phyloP scores from a whole-genome alignment of 2,888 invertebrate genomes.

The Drosophila planitibia region DNA sequence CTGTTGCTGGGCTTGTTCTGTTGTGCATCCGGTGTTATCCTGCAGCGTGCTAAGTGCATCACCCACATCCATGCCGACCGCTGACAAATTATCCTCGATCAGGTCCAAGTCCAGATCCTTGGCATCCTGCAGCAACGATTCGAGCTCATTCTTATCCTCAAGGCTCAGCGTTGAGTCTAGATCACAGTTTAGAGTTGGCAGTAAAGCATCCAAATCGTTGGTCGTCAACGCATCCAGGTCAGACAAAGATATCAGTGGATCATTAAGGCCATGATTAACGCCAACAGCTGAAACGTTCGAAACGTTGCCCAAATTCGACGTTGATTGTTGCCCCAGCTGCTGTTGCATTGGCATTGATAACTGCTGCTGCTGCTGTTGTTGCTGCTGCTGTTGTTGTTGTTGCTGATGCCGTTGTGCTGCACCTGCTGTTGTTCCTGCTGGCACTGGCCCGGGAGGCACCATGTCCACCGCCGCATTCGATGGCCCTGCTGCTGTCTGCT shows the following conservation, averaged over 20 bases:
- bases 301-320: slow-evolving; percentile 26
- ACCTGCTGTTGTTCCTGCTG: slow-evolving; percentile 54
- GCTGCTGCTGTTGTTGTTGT: slow-evolving; percentile 30
- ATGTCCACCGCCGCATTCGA: slow-evolving; percentile 32
- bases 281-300: slow-evolving; percentile 24
- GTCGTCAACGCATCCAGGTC: slow-evolving; percentile 84
- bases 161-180: slow-evolving; percentile 85
- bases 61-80: slow-evolving; percentile 81
- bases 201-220: slow-evolving; percentile 88
- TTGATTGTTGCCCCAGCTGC: slow-evolving; percentile 29
- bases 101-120: slow-evolving; percentile 85
- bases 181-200: slow-evolving; percentile 87
- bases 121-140: slow-evolving; percentile 84
- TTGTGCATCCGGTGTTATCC: slow-evolving; percentile 50
- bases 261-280: slow-evolving; percentile 60
- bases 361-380: slow-evolving; percentile 18
- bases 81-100: slow-evolving; percentile 86
- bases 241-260: slow-evolving; percentile 80
- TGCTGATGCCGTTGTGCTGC: slow-evolving; percentile 33
- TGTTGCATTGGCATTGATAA: slow-evolving; percentile 32
- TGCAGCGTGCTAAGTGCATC: slow-evolving; percentile 71
- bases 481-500: slow-evolving; percentile 31
- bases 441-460: slow-evolving; percentile 22
- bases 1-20: slow-evolving; percentile 57
- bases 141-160: slow-evolving; percentile 84